phyloP scores from a whole-genome alignment of 2,888 invertebrate species.

The Vannuccia rotundouncinata region DNA sequence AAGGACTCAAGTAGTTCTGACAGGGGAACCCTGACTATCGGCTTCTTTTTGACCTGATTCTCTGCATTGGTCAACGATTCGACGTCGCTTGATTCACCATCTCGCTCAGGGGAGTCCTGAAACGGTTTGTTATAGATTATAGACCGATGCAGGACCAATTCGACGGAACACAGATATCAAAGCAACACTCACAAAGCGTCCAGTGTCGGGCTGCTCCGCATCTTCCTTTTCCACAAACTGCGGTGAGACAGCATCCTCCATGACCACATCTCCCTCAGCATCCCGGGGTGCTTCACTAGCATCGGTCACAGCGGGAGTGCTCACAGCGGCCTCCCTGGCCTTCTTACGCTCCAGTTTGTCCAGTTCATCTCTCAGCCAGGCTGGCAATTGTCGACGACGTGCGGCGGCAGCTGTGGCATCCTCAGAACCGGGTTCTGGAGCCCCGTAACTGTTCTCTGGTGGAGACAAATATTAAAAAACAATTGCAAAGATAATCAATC shows the following conservation, averaged over 20 bases:
- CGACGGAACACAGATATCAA: too few relatives aligned
- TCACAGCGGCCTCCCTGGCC: constrained; percentile 51
- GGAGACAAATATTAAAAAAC: neutral
- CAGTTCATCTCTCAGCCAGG: constrained; percentile 91
- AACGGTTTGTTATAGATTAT: neutral
- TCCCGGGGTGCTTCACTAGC: constrained; percentile 69
- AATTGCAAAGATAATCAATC: too few relatives aligned
- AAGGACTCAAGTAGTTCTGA: neutral
- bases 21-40: neutral
- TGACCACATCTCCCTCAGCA: constrained; percentile 56
- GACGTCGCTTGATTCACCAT: neutral
- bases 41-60: neutral
- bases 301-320: constrained; percentile 50
- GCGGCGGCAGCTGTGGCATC: constrained; percentile 44
- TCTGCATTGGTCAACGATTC: neutral
- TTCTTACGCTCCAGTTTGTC: constrained; percentile 96
- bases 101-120: neutral
- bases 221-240: constrained; percentile 47
- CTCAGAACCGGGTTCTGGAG: neutral
- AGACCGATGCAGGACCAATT: neutral
- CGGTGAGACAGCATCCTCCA: constrained; percentile 64
- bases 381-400: constrained; percentile 76
- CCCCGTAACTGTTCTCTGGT: neutral
- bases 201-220: constrained; percentile 41
- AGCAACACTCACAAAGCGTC: neutral